Conservation (phyloP, 2,797 vertebrate species). For the Melanotaenia trifasciata region DNA sequence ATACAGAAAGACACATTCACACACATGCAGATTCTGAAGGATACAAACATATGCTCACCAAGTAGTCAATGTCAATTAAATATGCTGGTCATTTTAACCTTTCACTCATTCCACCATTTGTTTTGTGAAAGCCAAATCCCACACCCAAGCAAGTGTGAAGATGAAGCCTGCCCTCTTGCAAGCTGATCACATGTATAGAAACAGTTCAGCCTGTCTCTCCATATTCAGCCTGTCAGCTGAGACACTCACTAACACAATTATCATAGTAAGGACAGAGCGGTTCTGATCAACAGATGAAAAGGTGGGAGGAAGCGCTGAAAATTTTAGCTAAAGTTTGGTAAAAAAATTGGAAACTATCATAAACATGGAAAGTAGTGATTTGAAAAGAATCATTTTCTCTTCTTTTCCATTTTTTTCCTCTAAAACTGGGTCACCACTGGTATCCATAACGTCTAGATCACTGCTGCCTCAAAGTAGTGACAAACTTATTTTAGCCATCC, state of each 20-base stretch:
- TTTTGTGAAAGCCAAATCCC: not conserved
- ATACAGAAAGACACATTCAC: slow-evolving; percentile 2
- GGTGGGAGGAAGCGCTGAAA: not conserved
- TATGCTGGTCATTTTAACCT: slow-evolving; percentile 24
- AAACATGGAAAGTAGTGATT: not conserved
- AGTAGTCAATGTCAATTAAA: slow-evolving; percentile 16
- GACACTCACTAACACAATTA: not conserved
- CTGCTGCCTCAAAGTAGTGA: not conserved
- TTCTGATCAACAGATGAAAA: not conserved
- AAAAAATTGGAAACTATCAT: not conserved
- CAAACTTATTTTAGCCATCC: slow-evolving; percentile 6
- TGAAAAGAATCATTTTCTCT: no score
- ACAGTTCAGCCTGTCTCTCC: not conserved
- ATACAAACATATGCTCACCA: slow-evolving; percentile 10
- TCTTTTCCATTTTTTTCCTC: not conserved
- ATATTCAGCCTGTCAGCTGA: not conserved
- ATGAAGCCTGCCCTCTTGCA: not conserved
- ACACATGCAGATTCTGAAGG: slow-evolving; percentile 5
- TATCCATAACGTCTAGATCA: not conserved
- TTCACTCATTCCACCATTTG: slow-evolving; percentile 17
- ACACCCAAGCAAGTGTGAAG: not conserved
- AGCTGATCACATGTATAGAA: slow-evolving; percentile 6
- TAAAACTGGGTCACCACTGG: not conserved
- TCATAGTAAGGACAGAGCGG: not conserved
- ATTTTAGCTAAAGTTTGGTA: not conserved